Evolutionary conservation across 2,888 invertebrate genomes (phyloP).

Genomic region (Slavum lentiscoides): DNA sequence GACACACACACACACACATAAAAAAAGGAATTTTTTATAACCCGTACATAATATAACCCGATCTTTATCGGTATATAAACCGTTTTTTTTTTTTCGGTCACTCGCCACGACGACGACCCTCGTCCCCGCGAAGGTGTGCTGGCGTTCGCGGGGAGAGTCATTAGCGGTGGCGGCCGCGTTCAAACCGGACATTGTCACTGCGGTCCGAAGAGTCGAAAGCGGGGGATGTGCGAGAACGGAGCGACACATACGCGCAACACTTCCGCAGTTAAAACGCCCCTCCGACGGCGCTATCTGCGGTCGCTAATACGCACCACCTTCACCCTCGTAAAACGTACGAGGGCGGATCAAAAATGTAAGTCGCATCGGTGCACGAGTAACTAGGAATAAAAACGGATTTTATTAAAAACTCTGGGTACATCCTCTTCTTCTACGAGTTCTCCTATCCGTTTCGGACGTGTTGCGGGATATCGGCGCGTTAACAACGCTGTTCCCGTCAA

Average conservation of each 20-base stretch:
- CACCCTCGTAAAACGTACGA: too few species aligned
- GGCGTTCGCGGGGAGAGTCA: neutral
- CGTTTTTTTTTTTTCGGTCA: slow-evolving; percentile 23
- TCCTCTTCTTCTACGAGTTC: too few species aligned
- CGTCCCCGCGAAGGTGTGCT: neutral
- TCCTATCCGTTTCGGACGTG: too few species aligned
- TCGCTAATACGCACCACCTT: neutral
- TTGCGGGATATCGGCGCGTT: too few species aligned
- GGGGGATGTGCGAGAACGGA: slow-evolving; percentile 4
- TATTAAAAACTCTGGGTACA: too few species aligned
- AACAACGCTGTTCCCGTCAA: too few species aligned
- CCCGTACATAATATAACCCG: slow-evolving; percentile 33
- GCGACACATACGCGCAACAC: slow-evolving; percentile 29
- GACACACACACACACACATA: neutral
- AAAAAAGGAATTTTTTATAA: slow-evolving; percentile 11
- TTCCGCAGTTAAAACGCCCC: slow-evolving; percentile 34
- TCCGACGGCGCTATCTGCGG: slow-evolving; percentile 10
- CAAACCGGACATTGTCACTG: slow-evolving; percentile 40
- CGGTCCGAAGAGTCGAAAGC: neutral
- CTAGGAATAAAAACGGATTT: too few species aligned
- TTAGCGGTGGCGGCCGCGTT: neutral
- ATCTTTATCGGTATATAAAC: slow-evolving; percentile 37
- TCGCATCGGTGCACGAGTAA: too few species aligned
- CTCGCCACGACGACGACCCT: slow-evolving; percentile 4
- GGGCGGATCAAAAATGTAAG: too few species aligned